These are phyloP conservation scores for Campoplex nolae DNA, from an alignment of 2,888 invertebrate genomes.

Conservation along the genomic window DNA sequence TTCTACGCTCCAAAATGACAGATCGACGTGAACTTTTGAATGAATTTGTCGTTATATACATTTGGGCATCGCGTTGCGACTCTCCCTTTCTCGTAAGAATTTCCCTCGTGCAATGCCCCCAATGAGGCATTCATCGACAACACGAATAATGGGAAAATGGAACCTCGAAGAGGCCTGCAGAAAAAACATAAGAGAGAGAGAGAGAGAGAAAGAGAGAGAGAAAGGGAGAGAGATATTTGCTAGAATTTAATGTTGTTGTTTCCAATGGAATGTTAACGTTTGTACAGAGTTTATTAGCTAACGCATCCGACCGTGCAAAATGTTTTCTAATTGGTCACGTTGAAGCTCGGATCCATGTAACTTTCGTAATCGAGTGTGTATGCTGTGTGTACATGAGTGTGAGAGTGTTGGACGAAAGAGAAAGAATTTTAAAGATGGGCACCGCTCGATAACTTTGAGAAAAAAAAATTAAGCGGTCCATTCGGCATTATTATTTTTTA, in stretches of 20 bases:
- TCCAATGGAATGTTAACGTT: slow-evolving; percentile 80
- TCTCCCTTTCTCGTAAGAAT: slow-evolving; percentile 30
- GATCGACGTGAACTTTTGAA: slow-evolving; percentile 13
- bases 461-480: neutral
- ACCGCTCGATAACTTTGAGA: neutral
- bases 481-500: neutral
- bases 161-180: neutral
- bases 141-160: neutral
- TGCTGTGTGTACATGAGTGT: slow-evolving; percentile 46
- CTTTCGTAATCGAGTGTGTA: slow-evolving; percentile 52
- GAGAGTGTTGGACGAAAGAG: slow-evolving; percentile 39
- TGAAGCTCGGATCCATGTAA: slow-evolving; percentile 65
- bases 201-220: slow-evolving; percentile 33
- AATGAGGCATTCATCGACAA: neutral
- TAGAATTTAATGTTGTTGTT: slow-evolving; percentile 77
- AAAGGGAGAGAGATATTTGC: slow-evolving; percentile 63
- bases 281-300: slow-evolving; percentile 82
- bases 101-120: neutral
- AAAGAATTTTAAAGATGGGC: slow-evolving; percentile 32
- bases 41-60: slow-evolving; percentile 38
- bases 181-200: slow-evolving; percentile 10
- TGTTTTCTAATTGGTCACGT: slow-evolving; percentile 72
- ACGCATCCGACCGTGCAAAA: slow-evolving; percentile 68
- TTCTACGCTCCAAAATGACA: slow-evolving; percentile 15
- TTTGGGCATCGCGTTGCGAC: slow-evolving; percentile 42